Evolutionary conservation across 2,888 invertebrate species (phyloP), one percentile per base, ranked within the genome.

Genomic region (Hirtodrosophila histrioides): DNA sequence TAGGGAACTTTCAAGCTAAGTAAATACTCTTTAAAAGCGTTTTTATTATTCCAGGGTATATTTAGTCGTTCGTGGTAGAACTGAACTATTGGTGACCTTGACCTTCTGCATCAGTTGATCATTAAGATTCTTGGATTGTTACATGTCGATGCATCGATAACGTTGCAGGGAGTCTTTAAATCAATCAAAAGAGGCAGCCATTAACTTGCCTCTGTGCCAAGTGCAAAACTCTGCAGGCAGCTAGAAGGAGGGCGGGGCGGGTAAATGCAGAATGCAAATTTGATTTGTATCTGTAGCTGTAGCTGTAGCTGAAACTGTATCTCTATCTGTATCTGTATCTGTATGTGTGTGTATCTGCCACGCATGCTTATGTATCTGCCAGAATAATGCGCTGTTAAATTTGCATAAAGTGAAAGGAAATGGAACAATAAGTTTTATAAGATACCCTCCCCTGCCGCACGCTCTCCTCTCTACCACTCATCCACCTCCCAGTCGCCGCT

Each of bases 381-480:
- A 65, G 83, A 66, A 84, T 71, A 81, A 74, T 72, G 67, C 57
- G 65, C 68, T 71, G 53, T 78, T 74, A 69, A 83, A 87, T 86
- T 87, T 84, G 61, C 88, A 87, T 87, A 79, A 88, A 76, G 74
- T 78, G 77, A 75, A 85, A 73, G 84, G 88, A 84, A 84, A 86
- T 79, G 79, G 67, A 69, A 85, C 86, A 85, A 86, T 87, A 84
- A 75, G 81, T 86, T 81, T 75, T 69, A 80, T 69, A 83, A 68
- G 78, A 80, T 67, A 40, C 35, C 37, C 12, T 67, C 35, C 35
- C 37, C 12, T 33, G n/a, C 17, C 10, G 3, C 44, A n/a, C 17
- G n/a, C 2, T 4, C 8, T 11, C 9, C 17, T 24, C 7, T 9
- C n/a, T 12, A 43, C 41, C 36, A 11, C 11, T 35, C 33, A 10